phyloP scores from a whole-genome alignment of 2,113 vertebrate genomes.

The Struthidea cinerea region DNA sequence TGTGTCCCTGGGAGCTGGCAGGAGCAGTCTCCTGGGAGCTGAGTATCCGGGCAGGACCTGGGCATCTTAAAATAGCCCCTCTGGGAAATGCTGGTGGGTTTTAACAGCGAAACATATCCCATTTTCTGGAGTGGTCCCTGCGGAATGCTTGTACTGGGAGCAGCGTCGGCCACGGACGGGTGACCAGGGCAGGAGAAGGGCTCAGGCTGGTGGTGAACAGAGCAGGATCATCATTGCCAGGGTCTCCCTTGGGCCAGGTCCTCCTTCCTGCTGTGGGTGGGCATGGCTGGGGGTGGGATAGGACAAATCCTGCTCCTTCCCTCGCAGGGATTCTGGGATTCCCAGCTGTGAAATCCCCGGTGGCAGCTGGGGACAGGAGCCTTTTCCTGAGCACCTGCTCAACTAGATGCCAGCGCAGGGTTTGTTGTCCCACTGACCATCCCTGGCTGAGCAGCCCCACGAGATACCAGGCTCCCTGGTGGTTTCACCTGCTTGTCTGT shows the following conservation, averaged over 20 bases:
- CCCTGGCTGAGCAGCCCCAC: not conserved
- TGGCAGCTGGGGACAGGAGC: not conserved
- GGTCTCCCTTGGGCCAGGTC: not conserved
- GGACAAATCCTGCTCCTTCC: not conserved
- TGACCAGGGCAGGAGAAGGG: not conserved
- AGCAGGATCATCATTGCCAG: not conserved
- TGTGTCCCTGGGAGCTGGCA: not conserved
- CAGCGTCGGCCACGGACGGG: fast-evolving
- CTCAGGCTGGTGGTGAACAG: not conserved
- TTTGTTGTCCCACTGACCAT: not conserved
- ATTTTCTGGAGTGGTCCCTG: not conserved
- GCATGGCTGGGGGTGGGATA: not conserved
- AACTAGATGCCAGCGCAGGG: not conserved
- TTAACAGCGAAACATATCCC: not conserved
- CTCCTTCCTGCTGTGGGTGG: not conserved
- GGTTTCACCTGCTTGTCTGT: not conserved
- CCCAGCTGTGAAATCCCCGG: not conserved
- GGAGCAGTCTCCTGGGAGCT: not conserved
- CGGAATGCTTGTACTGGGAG: not conserved
- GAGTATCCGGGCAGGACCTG: not conserved
- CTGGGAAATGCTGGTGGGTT: not conserved
- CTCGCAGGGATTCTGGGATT: not conserved
- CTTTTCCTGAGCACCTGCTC: not conserved
- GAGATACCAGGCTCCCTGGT: not conserved
- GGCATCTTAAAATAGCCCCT: not conserved